These are phyloP conservation scores for Benthosema pterotum DNA, from an alignment of 2,797 vertebrate species.

Conservation along the genomic window DNA sequence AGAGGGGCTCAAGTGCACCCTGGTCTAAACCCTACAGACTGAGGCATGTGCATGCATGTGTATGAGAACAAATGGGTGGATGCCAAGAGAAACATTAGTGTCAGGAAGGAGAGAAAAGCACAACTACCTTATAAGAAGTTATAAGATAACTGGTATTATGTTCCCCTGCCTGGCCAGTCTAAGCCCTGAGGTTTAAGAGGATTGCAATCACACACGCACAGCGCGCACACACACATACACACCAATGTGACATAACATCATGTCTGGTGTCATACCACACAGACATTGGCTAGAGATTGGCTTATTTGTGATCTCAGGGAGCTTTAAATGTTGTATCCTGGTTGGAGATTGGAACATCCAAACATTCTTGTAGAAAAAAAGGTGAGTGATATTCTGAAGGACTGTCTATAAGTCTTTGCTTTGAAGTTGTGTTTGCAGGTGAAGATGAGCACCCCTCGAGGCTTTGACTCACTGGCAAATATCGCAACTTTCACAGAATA, in stretches of 20 bases:
- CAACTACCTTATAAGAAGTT: conserved; percentile 6
- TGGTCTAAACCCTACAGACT: conserved; percentile 27
- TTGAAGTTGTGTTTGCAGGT: conserved; percentile 55
- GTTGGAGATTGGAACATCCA: conserved; percentile 50
- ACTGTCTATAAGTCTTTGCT: conserved; percentile 45
- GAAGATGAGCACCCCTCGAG: background rate
- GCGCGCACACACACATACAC: conserved; percentile 7
- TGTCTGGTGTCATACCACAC: conserved; percentile 42
- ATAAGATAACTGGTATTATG: conserved; percentile 20
- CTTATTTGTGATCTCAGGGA: conserved; percentile 50
- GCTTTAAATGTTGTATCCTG: conserved; percentile 45
- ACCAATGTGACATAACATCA: conserved; percentile 46
- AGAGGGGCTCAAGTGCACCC: conserved; percentile 19
- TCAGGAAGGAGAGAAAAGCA: conserved; percentile 10
- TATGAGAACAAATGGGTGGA: too few species aligned
- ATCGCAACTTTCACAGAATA: too few species aligned
- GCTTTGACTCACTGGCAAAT: too few species aligned
- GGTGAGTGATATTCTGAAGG: conserved; percentile 19
- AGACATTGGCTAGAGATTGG: conserved; percentile 29
- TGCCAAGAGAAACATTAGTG: too few species aligned
- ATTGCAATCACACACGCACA: conserved; percentile 32
- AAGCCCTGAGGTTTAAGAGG: conserved; percentile 43
- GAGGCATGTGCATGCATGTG: conserved; percentile 5
- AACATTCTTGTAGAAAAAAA: conserved; percentile 52
- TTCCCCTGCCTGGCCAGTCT: conserved; percentile 36